phyloP scores from a whole-genome alignment of 1,140 invertebrate genomes.

The Lordiphosa mommai region DNA sequence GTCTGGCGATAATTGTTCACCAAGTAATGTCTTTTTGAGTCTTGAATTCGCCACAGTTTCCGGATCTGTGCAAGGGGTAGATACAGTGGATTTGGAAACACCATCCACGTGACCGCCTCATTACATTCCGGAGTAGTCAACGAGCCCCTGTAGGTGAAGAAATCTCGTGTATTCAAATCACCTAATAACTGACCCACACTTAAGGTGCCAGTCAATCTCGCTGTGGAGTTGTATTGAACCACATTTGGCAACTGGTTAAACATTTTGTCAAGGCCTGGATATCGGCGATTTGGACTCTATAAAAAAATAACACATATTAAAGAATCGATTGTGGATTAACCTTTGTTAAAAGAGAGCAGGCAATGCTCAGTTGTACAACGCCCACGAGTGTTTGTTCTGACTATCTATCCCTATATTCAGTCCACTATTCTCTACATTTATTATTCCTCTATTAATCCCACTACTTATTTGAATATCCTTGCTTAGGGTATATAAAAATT shows the following conservation, averaged over 20 bases:
- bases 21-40: slow-evolving; percentile 27
- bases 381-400: too few species aligned
- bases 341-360: too few species aligned
- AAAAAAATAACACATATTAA: background rate
- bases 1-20: slow-evolving; percentile 39
- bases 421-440: too few species aligned
- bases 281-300: slow-evolving; percentile 31
- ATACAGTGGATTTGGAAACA: slow-evolving; percentile 89
- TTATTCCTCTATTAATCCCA: too few species aligned
- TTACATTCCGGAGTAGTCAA: slow-evolving; percentile 94
- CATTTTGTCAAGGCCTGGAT: slow-evolving; percentile 43
- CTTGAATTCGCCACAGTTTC: slow-evolving; percentile 38
- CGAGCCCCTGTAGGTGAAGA: slow-evolving; percentile 91
- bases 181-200: slow-evolving; percentile 82
- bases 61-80: slow-evolving; percentile 88
- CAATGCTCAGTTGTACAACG: too few species aligned
- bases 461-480: too few species aligned
- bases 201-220: slow-evolving; percentile 20
- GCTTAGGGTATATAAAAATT: too few species aligned
- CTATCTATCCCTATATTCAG: too few species aligned
- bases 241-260: slow-evolving; percentile 23
- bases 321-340: background rate
- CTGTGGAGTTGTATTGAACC: slow-evolving; percentile 11
- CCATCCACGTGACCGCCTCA: slow-evolving; percentile 94
- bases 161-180: slow-evolving; percentile 81